These are phyloP conservation scores for Acanthococcus lagerstroemiae DNA, from an alignment of 2,888 invertebrate genomes.

Conservation along the genomic window DNA sequence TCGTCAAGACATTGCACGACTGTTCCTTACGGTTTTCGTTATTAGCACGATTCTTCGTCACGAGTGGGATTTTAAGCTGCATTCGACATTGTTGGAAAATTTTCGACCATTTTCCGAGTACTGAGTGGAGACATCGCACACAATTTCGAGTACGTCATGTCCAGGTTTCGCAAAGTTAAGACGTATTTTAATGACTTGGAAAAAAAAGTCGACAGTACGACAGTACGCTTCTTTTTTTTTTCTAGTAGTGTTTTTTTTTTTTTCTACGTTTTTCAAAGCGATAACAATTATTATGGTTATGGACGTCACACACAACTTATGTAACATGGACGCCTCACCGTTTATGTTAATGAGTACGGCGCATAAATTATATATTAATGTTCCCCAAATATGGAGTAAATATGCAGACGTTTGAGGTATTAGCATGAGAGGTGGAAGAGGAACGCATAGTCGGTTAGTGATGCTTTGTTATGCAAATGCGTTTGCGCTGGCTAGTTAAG, in stretches of 20 bases:
- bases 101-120: too few relatives aligned
- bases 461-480: conserved; percentile 29
- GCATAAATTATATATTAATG: conserved; percentile 30
- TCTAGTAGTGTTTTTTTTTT: not conserved
- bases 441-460: conserved; percentile 27
- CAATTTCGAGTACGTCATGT: too few relatives aligned
- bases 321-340: conserved; percentile 27
- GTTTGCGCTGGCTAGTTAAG: conserved; percentile 30
- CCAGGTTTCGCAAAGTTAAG: too few relatives aligned
- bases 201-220: too few relatives aligned
- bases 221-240: not conserved
- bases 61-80: too few relatives aligned
- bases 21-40: too few relatives aligned
- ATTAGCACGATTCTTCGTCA: too few relatives aligned
- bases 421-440: conserved; percentile 24
- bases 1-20: too few relatives aligned
- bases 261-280: not conserved
- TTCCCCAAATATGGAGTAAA: conserved; percentile 30
- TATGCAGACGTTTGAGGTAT: conserved; percentile 29
- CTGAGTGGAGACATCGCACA: too few relatives aligned
- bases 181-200: too few relatives aligned
- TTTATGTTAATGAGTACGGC: conserved; percentile 28
- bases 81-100: too few relatives aligned
- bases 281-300: conserved; percentile 27
- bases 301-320: conserved; percentile 25